Evolutionary conservation across 2,113 vertebrate species (phyloP), one percentile per base, ranked within the genome.

Genomic region (Semicossyphus pulcher): DNA sequence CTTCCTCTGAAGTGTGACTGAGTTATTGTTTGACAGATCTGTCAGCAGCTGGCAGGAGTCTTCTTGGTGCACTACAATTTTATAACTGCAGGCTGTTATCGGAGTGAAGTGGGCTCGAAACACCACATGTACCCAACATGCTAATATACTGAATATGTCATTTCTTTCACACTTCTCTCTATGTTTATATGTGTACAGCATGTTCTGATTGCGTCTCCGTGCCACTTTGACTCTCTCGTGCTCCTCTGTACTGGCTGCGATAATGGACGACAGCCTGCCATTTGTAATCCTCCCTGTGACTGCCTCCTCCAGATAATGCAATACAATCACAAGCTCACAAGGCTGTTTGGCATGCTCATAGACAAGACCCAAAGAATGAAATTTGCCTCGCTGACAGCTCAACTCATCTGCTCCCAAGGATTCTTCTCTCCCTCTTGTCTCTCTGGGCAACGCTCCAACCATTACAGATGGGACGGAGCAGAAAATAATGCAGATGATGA

Each of bases 261-360:
- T 76, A 88, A 84, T 57, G 44, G 23, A 31, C 45, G 62, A 31
- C 48, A 54, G 69, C 41, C 29, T 76, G 60, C 66, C 23, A 57
- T 78, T 67, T 80, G 76, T 54, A 80, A 80, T 76, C 72, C 48
- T 80, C 66, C 31, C 65, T 76, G 74, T 83, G 81, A 71, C 85
- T 84, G 72, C 49, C 39, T 64, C 74, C 51, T 72, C 56, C 62
- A 76, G 65, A 86, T 84, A 85, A 85, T 78, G 44, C 71, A 64
- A 75, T 74, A 52, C 62, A 86, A 76, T 85, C 80, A 78, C 53
- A 83, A 65, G 59, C 69, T 47, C 69, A 57, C 51, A 76, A 84
- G 72, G 82, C 79, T 83, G 71, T 59, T 53, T 62, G 58, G 62
- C 39, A 29, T 42, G 23, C 20, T 15, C 36, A 83, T 23, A 76